Conservation (phyloP, 2,888 invertebrate species). For the Pheosia tremula region DNA sequence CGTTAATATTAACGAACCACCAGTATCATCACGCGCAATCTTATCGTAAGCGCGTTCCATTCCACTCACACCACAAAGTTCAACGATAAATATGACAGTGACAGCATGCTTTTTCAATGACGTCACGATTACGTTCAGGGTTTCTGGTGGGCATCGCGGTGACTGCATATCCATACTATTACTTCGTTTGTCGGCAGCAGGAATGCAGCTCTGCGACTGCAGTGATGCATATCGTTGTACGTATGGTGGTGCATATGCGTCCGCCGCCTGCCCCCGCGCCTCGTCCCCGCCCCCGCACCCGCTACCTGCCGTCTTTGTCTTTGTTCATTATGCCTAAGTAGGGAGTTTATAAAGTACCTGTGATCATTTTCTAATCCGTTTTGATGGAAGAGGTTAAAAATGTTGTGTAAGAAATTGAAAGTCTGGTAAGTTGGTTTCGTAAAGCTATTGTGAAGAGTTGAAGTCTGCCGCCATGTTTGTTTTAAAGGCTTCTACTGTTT, state of each 20-base stretch:
- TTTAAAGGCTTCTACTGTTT: too few species aligned
- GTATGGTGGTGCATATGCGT: constrained; percentile 70
- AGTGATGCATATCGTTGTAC: constrained; percentile 80
- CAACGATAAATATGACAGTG: too few species aligned
- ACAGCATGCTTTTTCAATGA: too few species aligned
- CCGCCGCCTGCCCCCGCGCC: constrained; percentile 35
- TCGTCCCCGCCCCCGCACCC: constrained; percentile 23
- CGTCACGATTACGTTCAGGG: too few species aligned
- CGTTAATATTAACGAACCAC: too few species aligned
- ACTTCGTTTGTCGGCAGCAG: constrained; percentile 58
- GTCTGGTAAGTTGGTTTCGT: neutral
- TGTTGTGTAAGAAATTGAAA: neutral
- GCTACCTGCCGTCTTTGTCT: constrained; percentile 70
- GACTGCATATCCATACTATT: constrained; percentile 53
- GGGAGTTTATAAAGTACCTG: constrained; percentile 38
- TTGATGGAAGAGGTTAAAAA: neutral
- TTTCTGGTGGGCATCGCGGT: neutral
- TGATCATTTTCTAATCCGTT: neutral
- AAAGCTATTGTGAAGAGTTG: neutral
- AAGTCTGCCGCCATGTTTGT: neutral
- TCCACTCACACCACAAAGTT: too few species aligned
- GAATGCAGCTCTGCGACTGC: constrained; percentile 81
- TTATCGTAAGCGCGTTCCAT: too few species aligned
- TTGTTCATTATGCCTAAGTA: constrained; percentile 61
- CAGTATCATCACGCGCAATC: too few species aligned